A percentile compares a stretch with the other conserved stretches of the same genome.
These are phyloP conservation scores for Rhagium mordax DNA, from an alignment of 2,888 invertebrate genomes.

Conservation along the genomic window DNA sequence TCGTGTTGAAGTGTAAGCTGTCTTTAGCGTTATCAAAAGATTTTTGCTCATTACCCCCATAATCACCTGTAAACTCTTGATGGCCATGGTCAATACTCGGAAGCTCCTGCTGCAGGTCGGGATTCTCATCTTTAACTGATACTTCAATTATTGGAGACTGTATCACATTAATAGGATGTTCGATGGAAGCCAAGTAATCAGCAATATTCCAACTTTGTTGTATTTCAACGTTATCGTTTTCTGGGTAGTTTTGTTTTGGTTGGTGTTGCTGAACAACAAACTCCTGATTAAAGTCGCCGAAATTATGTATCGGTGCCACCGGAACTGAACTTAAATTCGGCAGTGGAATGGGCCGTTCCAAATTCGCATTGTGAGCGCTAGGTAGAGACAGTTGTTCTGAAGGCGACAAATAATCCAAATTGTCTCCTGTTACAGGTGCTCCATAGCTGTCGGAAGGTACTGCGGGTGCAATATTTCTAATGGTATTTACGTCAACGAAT, in stretches of 20 bases:
- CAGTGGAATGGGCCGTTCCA: conserved; percentile 72
- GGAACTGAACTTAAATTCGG: conserved; percentile 75
- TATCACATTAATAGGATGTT: conserved; percentile 81
- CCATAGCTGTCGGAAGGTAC: conserved; percentile 67
- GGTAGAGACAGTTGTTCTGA: conserved; percentile 59
- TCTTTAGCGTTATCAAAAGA: neutral
- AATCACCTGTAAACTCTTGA: neutral
- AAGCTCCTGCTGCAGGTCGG: neutral
- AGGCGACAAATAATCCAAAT: conserved; percentile 57
- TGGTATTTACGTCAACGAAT: neutral
- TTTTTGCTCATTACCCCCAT: neutral
- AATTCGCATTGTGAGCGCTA: conserved; percentile 52
- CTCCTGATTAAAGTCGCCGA: conserved; percentile 74
- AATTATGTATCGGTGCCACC: conserved; percentile 69
- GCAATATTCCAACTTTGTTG: conserved; percentile 79
- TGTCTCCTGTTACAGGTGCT: conserved; percentile 66
- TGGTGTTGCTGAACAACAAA: neutral
- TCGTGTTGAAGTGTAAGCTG: neutral
- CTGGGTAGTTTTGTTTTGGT: neutral
- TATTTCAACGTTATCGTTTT: conserved; percentile 70
- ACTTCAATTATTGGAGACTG: conserved; percentile 81
- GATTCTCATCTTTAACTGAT: conserved; percentile 62
- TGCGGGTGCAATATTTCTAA: conserved; percentile 42
- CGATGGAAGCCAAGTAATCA: conserved; percentile 80
- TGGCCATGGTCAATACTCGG: neutral